These are phyloP conservation scores for Gadopsis bispinosus DNA, from an alignment of 2,797 vertebrate species.

Conservation along the genomic window DNA sequence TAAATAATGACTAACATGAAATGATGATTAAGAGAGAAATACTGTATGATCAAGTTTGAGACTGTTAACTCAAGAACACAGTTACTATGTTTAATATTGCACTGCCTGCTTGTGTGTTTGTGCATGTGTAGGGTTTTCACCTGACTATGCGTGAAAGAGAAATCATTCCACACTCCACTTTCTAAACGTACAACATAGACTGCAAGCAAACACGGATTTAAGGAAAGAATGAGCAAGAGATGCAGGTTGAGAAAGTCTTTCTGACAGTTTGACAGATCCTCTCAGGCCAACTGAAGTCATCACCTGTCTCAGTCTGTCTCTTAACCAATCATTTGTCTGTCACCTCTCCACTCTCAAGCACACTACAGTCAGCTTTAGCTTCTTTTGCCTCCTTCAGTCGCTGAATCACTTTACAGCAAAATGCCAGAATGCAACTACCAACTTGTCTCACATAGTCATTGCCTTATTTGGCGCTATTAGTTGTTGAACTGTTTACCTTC, in stretches of 20 bases:
- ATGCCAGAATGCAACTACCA: conserved; percentile 13
- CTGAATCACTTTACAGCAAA: conserved; percentile 21
- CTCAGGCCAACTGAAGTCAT: conserved; percentile 44
- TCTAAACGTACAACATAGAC: conserved; percentile 16
- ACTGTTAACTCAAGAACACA: neutral
- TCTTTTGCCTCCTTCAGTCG: conserved; percentile 12
- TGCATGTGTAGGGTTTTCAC: conserved; percentile 17
- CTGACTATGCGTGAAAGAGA: neutral
- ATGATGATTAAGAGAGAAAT: neutral
- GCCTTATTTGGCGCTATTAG: neutral
- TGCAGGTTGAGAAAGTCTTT: conserved; percentile 35
- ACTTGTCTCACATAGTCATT: neutral
- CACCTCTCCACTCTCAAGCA: conserved; percentile 31
- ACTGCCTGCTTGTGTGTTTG: neutral
- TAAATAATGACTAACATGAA: conserved; percentile 7
- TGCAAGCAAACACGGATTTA: conserved; percentile 17
- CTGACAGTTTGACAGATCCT: conserved; percentile 62
- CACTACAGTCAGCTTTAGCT: conserved; percentile 5
- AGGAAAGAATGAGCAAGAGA: conserved; percentile 9
- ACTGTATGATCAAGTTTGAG: neutral
- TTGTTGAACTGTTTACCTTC: neutral
- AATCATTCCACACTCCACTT: conserved; percentile 13
- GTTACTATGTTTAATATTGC: neutral
- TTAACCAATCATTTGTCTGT: conserved; percentile 52
- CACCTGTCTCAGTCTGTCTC: conserved; percentile 45